phyloP scores from a whole-genome alignment of 2,797 vertebrate species.

The Rhynchotus rufescens region DNA sequence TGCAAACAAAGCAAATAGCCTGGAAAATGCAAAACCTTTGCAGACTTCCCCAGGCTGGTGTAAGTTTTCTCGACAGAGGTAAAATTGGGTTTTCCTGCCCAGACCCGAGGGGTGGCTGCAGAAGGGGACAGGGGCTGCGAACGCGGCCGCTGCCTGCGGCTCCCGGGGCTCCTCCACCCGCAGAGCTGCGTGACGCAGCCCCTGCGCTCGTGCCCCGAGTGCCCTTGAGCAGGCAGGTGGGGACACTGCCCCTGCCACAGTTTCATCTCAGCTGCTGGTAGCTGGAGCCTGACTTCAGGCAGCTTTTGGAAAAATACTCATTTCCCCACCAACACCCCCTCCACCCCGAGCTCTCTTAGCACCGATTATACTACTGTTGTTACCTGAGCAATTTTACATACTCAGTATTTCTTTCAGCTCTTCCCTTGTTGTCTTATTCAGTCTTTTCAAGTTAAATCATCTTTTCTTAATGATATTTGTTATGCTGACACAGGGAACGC shows the following conservation, averaged over 20 bases:
- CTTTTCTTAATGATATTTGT: neutral
- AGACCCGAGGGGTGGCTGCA: neutral
- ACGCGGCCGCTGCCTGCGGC: rapidly evolving
- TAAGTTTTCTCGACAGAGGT: neutral
- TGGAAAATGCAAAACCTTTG: neutral
- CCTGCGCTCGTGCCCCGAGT: neutral
- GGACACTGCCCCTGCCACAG: neutral
- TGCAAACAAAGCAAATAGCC: neutral
- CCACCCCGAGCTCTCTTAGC: rapidly evolving
- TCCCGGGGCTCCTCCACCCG: neutral
- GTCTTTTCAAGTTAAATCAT: neutral
- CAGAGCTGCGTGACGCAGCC: neutral
- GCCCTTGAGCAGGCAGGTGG: neutral
- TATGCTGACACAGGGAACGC: neutral
- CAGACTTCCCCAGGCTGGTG: neutral
- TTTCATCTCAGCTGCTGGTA: neutral
- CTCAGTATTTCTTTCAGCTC: neutral
- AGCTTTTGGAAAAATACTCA: neutral
- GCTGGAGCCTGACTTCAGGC: neutral
- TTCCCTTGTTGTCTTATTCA: neutral
- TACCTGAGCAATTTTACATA: neutral
- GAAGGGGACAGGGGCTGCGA: neutral
- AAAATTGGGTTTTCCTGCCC: rapidly evolving
- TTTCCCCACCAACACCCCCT: neutral
- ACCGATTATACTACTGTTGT: neutral